Evolutionary conservation across 2,113 vertebrate species (phyloP), one percentile per base, ranked within the genome.

Genomic region (Salvelinus alpinus): DNA sequence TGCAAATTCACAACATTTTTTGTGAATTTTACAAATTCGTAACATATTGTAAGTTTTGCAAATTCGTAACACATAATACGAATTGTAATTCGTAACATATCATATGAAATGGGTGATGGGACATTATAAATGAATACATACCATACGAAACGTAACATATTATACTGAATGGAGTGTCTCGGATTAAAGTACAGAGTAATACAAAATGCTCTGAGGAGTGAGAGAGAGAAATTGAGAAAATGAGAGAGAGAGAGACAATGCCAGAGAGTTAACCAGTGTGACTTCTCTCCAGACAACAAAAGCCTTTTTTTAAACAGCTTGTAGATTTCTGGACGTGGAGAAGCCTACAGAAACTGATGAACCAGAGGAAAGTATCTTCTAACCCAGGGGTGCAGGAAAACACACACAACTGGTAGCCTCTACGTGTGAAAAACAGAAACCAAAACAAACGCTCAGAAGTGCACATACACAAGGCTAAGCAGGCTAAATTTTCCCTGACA

Each of bases 261-360:
- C 29, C 0, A 54, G 4, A 76, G 4, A 59, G 47, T 78, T 34
- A 72, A 75, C 64, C 62, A 38, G 67, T 72, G 54, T 3, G 25
- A 51, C 59, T 64, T 34, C 75, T 80, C 44, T 78, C 74, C 72
- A 54, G 68, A 71, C 73, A 71, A 9, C 75, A 79, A 47, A 44
- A 9, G 38, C 9, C 38, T 44, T 9, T 44, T 44, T 44, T 44
- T 11, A 44, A 77, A 65, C 74, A 82, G 71, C 71, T 62, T 72
- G 78, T 80, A 66, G 18, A 85, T 80, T 80, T 47, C 66, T 51
- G 20, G 68, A 69, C 31, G 14, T 16, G 47, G 70, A 78, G 72
- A 69, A 64, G 69, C 67, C 72, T 12, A 48, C 60, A 57, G 76
- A 31, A 38, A n/a, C 64, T 75, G 82, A 83, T 72, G 70, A 85